Base-by-base conservation (phyloP, 2,113 vertebrate genomes). In the Beaufortia kweichowensis region DNA sequence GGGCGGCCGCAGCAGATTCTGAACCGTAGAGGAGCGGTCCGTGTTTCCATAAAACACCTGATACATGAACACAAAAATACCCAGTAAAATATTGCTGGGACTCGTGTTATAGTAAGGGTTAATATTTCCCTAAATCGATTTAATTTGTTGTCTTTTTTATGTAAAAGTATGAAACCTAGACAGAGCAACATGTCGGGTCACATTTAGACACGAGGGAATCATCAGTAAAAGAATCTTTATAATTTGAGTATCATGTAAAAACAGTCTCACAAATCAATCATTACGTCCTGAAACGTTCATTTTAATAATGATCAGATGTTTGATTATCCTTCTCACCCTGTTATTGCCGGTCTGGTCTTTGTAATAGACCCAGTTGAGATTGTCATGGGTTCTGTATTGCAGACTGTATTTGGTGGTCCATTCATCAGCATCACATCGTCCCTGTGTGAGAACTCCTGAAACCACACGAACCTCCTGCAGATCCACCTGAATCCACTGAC, bases 331-430 rank as follows among this genome's bases (percentile, higher is more conserved):
- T 21, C 19, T 60, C 57, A 99, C 97, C 91, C 95, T 88, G 86
- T 98, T 98, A 89, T 98, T 98, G 26, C 97, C 97, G 0, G 95
- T 96, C 87, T 97, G 95, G 85, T 99, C 97, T 86, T 98, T 99
- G 89, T 98, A 99, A 86, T 95, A 99, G 83, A 99, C 92, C 97
- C 97, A 99, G 88, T 96, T 98, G 84, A 97, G 91, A 33, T 87
- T 92, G 1, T 96, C 92, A 0, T 96, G 91, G 0, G 91, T 92
- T 84, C 96, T 93, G 85, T 95, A 98, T 85, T 97, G 96, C 1
- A 99, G 82, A 0, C 94, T 98, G 88, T 98, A 99, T 86, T 99
- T 99, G 81, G 96, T 98, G 92, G 98, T 91, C 97, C 97, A 99
- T 87, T 99, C 97, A 0, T 99, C 97, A 0, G 94, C 93, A 0